Percentiles rank a stretch among this genome's conserved stretches.
Conservation (phyloP, 2,888 invertebrate genomes). For the Acrobasis suavella region DNA sequence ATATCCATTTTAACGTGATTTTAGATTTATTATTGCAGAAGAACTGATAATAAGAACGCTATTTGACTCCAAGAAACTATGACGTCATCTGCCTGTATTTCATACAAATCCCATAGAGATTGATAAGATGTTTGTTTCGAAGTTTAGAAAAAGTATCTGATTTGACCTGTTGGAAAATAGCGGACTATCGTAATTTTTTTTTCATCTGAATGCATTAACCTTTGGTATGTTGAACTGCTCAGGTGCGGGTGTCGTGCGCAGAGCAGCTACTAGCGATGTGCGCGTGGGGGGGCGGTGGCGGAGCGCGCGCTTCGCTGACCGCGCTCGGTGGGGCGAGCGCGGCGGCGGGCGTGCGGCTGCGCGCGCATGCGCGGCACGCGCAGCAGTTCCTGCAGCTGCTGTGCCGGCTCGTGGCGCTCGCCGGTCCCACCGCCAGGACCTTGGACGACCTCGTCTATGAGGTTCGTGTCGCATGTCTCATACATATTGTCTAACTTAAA, state of each 20-base stretch:
- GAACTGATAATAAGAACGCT: too few relatives aligned
- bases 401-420: conserved; percentile 86
- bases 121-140: too few relatives aligned
- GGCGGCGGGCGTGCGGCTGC: conserved; percentile 82
- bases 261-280: conserved; percentile 93
- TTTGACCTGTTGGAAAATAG: too few relatives aligned
- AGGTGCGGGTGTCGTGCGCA: conserved; percentile 89
- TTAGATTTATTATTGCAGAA: too few relatives aligned
- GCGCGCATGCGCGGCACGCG: conserved; percentile 87
- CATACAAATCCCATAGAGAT: too few relatives aligned
- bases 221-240: conserved; percentile 21
- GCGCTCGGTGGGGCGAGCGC: conserved; percentile 61
- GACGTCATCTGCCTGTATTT: too few relatives aligned
- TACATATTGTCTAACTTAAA: background rate
- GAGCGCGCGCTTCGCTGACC: conserved; percentile 62
- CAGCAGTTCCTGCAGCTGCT: conserved; percentile 89
- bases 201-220: too few relatives aligned
- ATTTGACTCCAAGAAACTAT: too few relatives aligned
- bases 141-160: too few relatives aligned
- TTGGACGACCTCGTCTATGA: conserved; percentile 77
- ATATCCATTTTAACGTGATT: too few relatives aligned
- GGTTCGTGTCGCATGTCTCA: conserved; percentile 39
- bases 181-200: too few relatives aligned
- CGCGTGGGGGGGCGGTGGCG: conserved; percentile 87
- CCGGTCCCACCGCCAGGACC: conserved; percentile 87